Conservation (phyloP, 2,797 vertebrate species). For the Sylvia borin region DNA sequence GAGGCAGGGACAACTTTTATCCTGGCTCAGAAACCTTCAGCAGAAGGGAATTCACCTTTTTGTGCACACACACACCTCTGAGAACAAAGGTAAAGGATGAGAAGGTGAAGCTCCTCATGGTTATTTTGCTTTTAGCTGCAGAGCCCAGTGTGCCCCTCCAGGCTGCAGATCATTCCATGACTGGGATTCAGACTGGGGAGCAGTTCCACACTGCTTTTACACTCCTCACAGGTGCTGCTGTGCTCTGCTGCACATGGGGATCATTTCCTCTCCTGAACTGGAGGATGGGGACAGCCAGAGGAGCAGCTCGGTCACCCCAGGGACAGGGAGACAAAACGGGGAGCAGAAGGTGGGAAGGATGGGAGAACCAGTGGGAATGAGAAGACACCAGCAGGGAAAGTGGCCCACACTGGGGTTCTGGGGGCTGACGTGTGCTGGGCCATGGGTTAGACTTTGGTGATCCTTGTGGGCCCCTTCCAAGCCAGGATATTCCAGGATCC, state of each 20-base stretch:
- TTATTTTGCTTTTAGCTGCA: background rate
- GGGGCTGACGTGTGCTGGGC: background rate
- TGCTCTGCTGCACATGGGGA: background rate
- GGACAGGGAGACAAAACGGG: background rate
- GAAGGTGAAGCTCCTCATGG: accelerated
- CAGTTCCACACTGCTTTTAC: background rate
- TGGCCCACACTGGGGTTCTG: background rate
- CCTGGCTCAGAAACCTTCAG: accelerated
- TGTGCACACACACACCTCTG: background rate
- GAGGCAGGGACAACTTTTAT: background rate
- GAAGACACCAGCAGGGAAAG: background rate
- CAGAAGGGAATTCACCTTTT: background rate
- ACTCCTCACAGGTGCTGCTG: background rate
- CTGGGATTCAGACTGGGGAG: background rate
- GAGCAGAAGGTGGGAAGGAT: background rate
- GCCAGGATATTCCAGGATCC: background rate
- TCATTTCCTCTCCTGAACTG: background rate
- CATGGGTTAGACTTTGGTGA: background rate
- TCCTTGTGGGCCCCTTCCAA: background rate
- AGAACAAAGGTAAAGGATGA: background rate
- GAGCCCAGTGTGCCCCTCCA: background rate
- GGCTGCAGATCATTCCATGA: background rate
- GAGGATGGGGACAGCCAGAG: background rate
- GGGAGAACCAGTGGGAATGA: background rate
- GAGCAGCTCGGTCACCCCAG: background rate